Conservation (phyloP, 2,888 invertebrate genomes). For the Nipponacmea schrenckii region DNA sequence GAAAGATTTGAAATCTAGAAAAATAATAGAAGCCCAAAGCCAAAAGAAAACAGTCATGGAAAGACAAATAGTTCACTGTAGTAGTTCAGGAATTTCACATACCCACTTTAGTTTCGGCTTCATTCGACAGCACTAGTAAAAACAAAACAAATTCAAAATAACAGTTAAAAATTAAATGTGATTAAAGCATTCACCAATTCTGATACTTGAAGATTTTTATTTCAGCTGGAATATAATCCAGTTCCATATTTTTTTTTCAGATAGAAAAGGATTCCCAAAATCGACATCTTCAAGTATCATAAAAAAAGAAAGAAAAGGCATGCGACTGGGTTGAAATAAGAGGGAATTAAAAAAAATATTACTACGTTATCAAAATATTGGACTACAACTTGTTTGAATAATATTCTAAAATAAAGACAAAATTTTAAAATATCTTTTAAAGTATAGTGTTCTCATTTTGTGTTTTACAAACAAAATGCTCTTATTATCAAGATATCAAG, state of each 20-base stretch:
- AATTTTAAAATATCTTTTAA: neutral
- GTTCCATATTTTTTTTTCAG: neutral
- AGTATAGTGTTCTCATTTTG: too few species aligned
- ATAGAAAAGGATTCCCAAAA: neutral
- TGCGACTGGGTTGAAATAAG: neutral
- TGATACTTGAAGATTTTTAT: neutral
- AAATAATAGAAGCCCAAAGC: too few species aligned
- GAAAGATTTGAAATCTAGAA: too few species aligned
- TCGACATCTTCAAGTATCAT: too few species aligned
- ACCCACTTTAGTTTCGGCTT: constrained; percentile 61
- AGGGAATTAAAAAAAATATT: neutral
- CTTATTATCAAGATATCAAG: too few species aligned
- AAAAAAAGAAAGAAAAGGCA: too few species aligned
- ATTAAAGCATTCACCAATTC: neutral
- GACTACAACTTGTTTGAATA: neutral
- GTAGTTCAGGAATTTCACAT: constrained; percentile 38
- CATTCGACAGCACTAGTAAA: constrained; percentile 64
- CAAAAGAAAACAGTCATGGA: neutral
- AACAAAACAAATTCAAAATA: constrained; percentile 46
- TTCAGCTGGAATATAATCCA: neutral
- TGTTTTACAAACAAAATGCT: too few species aligned
- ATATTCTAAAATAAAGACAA: constrained; percentile 16
- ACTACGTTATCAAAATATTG: constrained; percentile 9
- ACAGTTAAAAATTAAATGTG: constrained; percentile 25
- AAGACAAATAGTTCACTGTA: neutral